A percentile compares a stretch with the other conserved stretches of the same genome.
Evolutionary conservation across 2,113 vertebrate genomes (phyloP).

Genomic region (Siniperca knerii): DNA sequence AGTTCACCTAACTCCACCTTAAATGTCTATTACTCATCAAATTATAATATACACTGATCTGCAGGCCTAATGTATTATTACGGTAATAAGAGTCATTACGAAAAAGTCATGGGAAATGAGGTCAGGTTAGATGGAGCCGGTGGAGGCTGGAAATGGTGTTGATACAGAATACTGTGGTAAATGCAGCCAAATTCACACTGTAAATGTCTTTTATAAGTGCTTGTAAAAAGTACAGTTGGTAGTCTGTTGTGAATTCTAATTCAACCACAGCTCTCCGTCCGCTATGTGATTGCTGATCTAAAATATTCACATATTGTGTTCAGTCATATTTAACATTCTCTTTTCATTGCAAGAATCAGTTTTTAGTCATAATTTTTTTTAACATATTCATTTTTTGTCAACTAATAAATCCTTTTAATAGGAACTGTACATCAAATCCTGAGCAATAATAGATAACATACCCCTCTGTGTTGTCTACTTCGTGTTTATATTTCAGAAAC

Average conservation of each 20-base stretch:
- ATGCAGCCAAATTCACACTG: background rate
- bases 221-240: background rate
- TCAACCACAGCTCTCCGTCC: too few species aligned
- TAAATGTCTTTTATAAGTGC: background rate
- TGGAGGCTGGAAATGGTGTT: background rate
- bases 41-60: too few species aligned
- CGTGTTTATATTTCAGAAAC: conserved; percentile 88
- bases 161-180: background rate
- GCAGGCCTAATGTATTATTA: too few species aligned
- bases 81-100: too few species aligned
- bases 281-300: background rate
- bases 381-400: background rate
- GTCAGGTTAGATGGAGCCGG: too few species aligned
- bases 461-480: background rate
- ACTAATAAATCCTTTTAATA: background rate
- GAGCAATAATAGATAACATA: background rate
- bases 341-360: background rate
- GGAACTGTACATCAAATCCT: background rate
- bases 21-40: too few species aligned
- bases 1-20: too few species aligned
- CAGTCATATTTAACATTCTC: background rate
- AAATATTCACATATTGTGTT: background rate
- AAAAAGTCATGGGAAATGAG: too few species aligned
- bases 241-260: background rate
- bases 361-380: background rate